These are phyloP conservation scores for Indicator indicator DNA, from an alignment of 2,113 vertebrate genomes.

Conservation along the genomic window DNA sequence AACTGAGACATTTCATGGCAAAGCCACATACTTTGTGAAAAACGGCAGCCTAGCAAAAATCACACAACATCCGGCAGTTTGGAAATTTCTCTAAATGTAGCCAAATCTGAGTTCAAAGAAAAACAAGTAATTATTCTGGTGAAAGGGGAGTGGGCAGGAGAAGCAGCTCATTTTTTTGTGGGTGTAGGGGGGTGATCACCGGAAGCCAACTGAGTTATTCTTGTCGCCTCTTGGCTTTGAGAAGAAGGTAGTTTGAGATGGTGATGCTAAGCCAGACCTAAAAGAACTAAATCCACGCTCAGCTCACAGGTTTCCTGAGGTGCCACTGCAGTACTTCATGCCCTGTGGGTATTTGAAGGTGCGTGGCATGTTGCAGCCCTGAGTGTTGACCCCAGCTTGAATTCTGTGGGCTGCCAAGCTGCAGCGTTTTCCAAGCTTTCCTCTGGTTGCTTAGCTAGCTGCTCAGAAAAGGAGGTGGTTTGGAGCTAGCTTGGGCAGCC, in stretches of 20 bases:
- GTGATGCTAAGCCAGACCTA: background rate
- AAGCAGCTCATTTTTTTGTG: conserved; percentile 53
- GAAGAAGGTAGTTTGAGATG: background rate
- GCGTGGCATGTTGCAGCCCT: background rate
- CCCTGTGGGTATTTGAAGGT: background rate
- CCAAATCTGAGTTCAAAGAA: conserved; percentile 69
- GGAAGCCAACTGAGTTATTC: conserved; percentile 41
- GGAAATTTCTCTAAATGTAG: conserved; percentile 66
- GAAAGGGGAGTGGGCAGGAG: conserved; percentile 63
- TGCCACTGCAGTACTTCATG: background rate
- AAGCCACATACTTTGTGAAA: conserved; percentile 64
- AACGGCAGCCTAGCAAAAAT: conserved; percentile 66
- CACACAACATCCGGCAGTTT: conserved; percentile 69
- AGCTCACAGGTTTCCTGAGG: background rate
- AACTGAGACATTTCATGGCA: conserved; percentile 69
- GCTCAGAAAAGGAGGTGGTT: background rate
- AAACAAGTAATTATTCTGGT: conserved; percentile 74
- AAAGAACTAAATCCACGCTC: background rate
- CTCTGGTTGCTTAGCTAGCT: background rate
- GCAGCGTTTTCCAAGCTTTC: background rate
- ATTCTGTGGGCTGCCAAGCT: background rate
- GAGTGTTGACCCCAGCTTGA: background rate
- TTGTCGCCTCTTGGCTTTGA: conserved; percentile 12
- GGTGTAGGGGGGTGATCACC: conserved; percentile 32
- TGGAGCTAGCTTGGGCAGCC: background rate